phyloP scores from a whole-genome alignment of 2,797 vertebrate species.

The Numenius phaeopus region DNA sequence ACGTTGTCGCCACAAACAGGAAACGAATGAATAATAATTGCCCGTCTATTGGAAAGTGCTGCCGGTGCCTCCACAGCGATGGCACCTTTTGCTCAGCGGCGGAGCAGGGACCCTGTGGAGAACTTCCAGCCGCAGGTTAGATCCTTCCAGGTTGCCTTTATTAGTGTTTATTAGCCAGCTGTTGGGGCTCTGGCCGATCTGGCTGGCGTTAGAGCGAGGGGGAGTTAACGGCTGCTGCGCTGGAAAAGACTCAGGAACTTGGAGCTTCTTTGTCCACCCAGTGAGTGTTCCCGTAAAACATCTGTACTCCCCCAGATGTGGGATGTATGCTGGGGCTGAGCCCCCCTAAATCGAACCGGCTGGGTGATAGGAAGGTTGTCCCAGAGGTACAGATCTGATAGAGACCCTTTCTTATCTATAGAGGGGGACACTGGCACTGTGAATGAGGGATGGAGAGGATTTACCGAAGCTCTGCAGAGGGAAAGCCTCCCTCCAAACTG shows the following conservation, averaged over 20 bases:
- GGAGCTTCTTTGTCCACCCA: neutral
- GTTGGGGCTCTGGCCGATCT: neutral
- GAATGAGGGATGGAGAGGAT: fast-evolving
- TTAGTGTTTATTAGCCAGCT: neutral
- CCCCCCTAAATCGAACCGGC: fast-evolving
- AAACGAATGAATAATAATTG: conserved; percentile 72
- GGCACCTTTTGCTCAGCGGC: conserved; percentile 44
- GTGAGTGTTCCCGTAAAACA: fast-evolving
- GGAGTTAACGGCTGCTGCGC: neutral
- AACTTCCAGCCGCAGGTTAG: neutral
- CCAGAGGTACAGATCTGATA: fast-evolving
- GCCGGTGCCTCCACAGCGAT: conserved; percentile 53
- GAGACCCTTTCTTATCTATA: fast-evolving
- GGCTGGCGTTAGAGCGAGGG: neutral
- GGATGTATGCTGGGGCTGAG: neutral
- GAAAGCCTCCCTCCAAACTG: neutral
- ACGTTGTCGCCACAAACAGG: conserved; percentile 64
- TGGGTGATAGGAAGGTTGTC: neutral
- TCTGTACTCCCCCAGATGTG: neutral
- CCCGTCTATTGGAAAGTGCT: conserved; percentile 57
- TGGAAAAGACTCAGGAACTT: neutral
- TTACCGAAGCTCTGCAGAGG: neutral
- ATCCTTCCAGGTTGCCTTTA: neutral
- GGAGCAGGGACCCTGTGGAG: neutral
- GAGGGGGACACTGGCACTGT: fast-evolving